Conservation (phyloP, 2,797 vertebrate genomes). For the Aphelocoma californica region DNA sequence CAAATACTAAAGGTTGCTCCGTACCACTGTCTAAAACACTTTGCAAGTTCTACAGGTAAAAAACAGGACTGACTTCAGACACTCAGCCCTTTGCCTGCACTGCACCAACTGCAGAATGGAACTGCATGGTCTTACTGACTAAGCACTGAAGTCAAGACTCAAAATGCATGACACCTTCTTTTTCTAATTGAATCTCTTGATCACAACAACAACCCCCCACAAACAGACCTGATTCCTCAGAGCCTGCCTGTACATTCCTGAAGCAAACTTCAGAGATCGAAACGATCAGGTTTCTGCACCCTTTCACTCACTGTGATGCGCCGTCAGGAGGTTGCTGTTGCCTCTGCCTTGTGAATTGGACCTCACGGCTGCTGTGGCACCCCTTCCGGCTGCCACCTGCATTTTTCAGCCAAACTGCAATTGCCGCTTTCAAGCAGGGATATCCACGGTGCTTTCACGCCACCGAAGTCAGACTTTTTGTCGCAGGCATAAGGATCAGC, state of each 20-base stretch:
- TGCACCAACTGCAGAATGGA: accelerated
- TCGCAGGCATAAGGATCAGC: conserved; percentile 78
- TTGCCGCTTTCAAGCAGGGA: conserved; percentile 89
- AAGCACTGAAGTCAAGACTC: not conserved
- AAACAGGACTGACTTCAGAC: not conserved
- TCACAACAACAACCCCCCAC: not conserved
- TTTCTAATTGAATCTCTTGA: not conserved
- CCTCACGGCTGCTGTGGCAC: conserved; percentile 85
- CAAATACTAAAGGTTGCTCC: not conserved
- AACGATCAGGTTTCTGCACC: not conserved
- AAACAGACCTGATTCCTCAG: not conserved
- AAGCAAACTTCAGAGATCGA: not conserved
- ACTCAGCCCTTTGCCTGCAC: not conserved
- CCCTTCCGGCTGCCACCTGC: conserved; percentile 68
- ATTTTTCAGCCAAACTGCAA: conserved; percentile 86
- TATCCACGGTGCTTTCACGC: conserved; percentile 76
- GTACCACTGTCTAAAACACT: not conserved
- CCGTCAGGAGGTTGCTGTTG: conserved; percentile 76
- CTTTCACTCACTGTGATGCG: conserved; percentile 74
- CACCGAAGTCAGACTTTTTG: conserved; percentile 64
- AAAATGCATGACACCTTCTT: accelerated
- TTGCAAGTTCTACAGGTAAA: not conserved
- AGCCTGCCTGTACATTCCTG: not conserved
- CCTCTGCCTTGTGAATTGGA: conserved; percentile 78
- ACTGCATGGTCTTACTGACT: not conserved